Base-by-base conservation (phyloP, 2,113 vertebrate species). In the Sinocyclocheilus anshuiensis region DNA sequence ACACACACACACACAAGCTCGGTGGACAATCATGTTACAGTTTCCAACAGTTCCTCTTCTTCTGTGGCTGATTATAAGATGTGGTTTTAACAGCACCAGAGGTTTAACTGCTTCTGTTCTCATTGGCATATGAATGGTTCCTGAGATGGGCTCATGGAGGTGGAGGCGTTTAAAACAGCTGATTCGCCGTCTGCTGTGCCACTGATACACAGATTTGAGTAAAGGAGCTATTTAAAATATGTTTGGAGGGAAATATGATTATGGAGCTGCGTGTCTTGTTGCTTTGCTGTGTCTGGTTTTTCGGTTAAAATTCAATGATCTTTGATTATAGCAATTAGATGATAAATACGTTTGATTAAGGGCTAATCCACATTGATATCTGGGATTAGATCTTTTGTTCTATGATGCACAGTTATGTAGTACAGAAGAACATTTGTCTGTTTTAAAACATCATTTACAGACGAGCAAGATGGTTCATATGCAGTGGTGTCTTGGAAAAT, bases 41-140 rank as follows among this genome's bases (percentile, higher is more conserved):
- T 11, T 69, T 83, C 57, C 67, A 22, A 53, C 65, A 24, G 45
- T 72, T 83, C 29, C 81, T 72, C 67, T 71, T 72, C 29, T 26
- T 55, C 50, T 39, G 42, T 69, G 61, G 13, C 81, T 55, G 67
- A 83, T 36, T 83, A 72, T 74, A 22, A n/a, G 29, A 71, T 57
- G 9, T 83, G 48, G 67, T 36, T 57, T 83, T 5, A 74, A 39
- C 33, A 57, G 26, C 1, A 20, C 29, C 29, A 33, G 29, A 33
- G 29, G 29, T 0, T 33, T 33, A 33, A 33, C 57, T 18, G 36
- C 45, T 45, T 81, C 39, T 55, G 24, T 85, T 65, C 22, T 86
- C 57, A 48, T 71, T 20, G n/a, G 50, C 53, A 29, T 59, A 18
- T 67, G 42, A 81, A 81, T 50, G n/a, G 24, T 29, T 65, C 18